Conservation (phyloP, 2,797 vertebrate genomes). For the Bradypodion ventrale region DNA sequence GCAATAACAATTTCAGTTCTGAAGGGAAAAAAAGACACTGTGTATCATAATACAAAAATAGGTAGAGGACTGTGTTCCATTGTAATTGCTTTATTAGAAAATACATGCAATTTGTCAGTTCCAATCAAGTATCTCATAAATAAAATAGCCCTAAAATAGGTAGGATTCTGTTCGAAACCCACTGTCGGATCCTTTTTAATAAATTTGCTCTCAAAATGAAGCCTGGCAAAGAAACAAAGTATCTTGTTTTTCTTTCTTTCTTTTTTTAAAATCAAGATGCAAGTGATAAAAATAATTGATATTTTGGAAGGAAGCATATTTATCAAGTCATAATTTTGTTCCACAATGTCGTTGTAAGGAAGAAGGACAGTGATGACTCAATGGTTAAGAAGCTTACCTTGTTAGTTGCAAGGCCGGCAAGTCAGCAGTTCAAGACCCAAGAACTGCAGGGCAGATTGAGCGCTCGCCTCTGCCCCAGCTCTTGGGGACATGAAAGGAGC, state of each 20-base stretch:
- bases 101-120: fast-evolving
- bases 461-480: too few species aligned
- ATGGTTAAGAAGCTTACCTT: too few species aligned
- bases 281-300: fast-evolving
- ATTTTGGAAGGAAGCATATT: background rate
- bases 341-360: fast-evolving
- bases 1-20: background rate
- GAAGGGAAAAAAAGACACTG: background rate
- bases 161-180: fast-evolving
- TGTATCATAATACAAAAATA: background rate
- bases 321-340: background rate
- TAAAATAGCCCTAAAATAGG: background rate
- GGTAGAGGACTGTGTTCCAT: background rate
- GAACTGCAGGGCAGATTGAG: too few species aligned
- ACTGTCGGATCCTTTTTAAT: fast-evolving
- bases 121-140: background rate
- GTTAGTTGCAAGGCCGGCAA: too few species aligned
- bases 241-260: too few species aligned
- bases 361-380: too few species aligned
- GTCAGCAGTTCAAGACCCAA: too few species aligned
- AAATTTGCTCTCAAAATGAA: background rate
- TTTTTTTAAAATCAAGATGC: too few species aligned
- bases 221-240: too few species aligned
- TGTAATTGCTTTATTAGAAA: background rate
- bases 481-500: too few species aligned